Evolutionary conservation across 2,888 invertebrate species (phyloP).

Genomic region (Frankliniella fusca): DNA sequence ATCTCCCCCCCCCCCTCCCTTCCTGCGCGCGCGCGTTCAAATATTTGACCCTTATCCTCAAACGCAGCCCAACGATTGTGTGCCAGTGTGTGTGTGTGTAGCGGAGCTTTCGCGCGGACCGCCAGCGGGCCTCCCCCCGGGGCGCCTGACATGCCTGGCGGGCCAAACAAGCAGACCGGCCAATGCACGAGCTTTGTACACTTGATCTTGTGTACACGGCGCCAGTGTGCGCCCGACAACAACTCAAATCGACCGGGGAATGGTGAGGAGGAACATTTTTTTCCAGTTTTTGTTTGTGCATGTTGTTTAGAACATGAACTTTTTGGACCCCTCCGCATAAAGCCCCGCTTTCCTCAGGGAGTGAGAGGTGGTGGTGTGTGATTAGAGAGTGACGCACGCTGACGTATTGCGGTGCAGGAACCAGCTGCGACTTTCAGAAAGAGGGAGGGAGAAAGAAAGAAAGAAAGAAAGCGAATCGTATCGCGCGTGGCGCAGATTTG

Average conservation of each 20-base stretch:
- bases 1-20: background rate
- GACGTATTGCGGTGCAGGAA: too few relatives aligned
- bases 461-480: too few relatives aligned
- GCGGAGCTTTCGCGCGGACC: background rate
- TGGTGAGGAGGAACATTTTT: too few relatives aligned
- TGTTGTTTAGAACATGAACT: too few relatives aligned
- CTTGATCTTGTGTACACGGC: background rate
- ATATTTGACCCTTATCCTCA: background rate
- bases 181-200: slow-evolving; percentile 10
- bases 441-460: too few relatives aligned
- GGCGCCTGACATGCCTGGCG: background rate
- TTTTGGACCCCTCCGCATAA: too few relatives aligned
- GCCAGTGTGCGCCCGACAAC: background rate
- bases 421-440: too few relatives aligned
- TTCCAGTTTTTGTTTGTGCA: too few relatives aligned
- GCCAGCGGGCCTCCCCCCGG: background rate
- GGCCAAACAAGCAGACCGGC: background rate
- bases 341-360: too few relatives aligned
- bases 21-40: background rate
- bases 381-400: too few relatives aligned
- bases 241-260: background rate
- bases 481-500: too few relatives aligned
- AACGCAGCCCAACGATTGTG: background rate
- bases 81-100: background rate
- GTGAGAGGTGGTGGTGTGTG: too few relatives aligned